Percentiles rank a stretch among this genome's conserved stretches.
Conservation (phyloP, 1,140 invertebrate species). For the Microvelia longipes region DNA sequence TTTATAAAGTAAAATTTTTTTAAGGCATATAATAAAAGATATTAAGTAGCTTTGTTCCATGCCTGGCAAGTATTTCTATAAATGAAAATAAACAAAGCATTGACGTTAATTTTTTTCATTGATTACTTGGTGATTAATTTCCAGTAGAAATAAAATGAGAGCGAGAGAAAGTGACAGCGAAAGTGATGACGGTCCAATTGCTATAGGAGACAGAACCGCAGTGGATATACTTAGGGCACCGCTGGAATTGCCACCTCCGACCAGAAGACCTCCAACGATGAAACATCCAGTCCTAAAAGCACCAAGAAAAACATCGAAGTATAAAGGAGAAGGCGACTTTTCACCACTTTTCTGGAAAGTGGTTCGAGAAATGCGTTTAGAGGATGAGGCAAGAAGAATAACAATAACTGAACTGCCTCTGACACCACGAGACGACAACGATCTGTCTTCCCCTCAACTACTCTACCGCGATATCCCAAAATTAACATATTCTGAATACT, state of each 20-base stretch:
- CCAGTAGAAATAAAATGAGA: neutral
- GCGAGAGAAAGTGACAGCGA: neutral
- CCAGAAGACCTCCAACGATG: neutral
- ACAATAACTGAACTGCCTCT: neutral
- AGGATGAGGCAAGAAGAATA: neutral
- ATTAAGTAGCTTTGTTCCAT: too few relatives aligned
- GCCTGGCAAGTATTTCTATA: too few relatives aligned
- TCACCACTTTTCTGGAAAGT: neutral
- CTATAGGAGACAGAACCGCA: neutral
- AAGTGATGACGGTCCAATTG: neutral
- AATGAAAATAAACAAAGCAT: too few relatives aligned
- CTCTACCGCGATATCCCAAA: neutral
- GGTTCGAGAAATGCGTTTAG: neutral
- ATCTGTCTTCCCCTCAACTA: neutral
- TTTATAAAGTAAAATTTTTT: too few relatives aligned
- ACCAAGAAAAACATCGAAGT: neutral
- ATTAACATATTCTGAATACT: too few relatives aligned
- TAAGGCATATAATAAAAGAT: too few relatives aligned
- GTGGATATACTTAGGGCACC: neutral
- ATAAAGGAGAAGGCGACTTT: neutral
- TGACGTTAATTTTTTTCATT: too few relatives aligned
- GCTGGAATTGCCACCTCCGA: neutral
- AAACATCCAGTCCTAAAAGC: neutral
- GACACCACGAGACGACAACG: neutral
- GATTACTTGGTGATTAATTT: too few relatives aligned